phyloP scores from a whole-genome alignment of 2,113 vertebrate species.

The Otolemur garnettii region DNA sequence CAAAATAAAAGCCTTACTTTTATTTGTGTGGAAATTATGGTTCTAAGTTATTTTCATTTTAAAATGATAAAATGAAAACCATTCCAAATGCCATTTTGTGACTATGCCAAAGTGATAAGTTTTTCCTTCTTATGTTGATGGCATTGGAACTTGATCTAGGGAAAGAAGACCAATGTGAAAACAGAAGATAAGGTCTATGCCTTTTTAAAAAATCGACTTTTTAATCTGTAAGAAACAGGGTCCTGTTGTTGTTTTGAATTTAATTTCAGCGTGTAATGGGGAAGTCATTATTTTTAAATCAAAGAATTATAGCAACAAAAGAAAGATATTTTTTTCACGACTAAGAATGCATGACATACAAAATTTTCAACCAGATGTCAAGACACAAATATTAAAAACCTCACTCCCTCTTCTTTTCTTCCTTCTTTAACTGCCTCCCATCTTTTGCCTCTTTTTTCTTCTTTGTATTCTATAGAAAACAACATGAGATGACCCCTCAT shows the following conservation, averaged over 20 bases:
- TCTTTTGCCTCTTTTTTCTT: neutral
- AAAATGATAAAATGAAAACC: neutral
- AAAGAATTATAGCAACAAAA: neutral
- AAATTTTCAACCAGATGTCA: neutral
- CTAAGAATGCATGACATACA: neutral
- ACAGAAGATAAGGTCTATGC: neutral
- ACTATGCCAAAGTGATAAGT: neutral
- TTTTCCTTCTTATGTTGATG: neutral
- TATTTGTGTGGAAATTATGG: neutral
- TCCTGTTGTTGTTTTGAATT: slow-evolving; percentile 27
- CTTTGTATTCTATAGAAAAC: neutral
- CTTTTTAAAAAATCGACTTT: slow-evolving; percentile 24
- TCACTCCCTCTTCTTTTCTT: neutral
- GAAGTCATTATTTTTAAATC: slow-evolving; percentile 32
- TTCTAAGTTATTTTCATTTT: slow-evolving; percentile 59
- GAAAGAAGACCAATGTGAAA: slow-evolving; percentile 48
- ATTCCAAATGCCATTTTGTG: neutral
- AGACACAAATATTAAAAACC: neutral
- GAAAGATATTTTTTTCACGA: neutral
- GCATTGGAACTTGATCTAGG: slow-evolving; percentile 37
- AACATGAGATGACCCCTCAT: neutral
- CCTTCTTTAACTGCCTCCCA: too few relatives aligned
- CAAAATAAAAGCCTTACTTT: slow-evolving; percentile 53
- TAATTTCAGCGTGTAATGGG: neutral
- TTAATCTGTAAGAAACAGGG: neutral